Base-by-base conservation (phyloP, 2,113 vertebrate genomes). In the Istiophorus platypterus region DNA sequence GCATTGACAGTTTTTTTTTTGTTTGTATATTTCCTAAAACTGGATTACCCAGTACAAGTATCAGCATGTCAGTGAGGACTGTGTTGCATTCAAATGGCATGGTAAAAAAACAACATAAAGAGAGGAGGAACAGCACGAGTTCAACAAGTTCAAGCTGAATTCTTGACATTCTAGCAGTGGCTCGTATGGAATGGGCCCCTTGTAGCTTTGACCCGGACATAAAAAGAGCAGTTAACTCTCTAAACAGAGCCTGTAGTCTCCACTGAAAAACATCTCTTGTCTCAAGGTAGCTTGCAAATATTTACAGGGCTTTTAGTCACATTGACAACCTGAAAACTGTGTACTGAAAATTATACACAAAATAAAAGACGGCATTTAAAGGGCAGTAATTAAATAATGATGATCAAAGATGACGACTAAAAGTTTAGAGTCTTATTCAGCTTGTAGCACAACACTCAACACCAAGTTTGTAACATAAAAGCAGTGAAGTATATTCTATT, bases 101-200 rank as follows among this genome's bases (percentile, higher is more conserved):
- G 17, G 41, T 29, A 1, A 9, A 29, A 69, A 75, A 84, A 77
- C 67, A 66, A 41, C 34, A 27, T 59, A 6, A 24, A 58, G 58
- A 56, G 59, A 71, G 29, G 27, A 41, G 59, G 54, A 64, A 47
- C 71, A 12, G 1, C 7, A 31, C 0, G 22, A 51, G 88, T 79
- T 81, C 74, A 77, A 7, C 57, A 9, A 47, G 86, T 91, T 76
- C 8, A 0, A 41, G 29, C 34, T 41, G 47, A 80, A 87, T 92
- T 91, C 84, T 86, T 82, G 47, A 87, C 80, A 88, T 88, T 78
- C 72, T 77, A 12, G 39, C 24, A 15, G 61, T 79, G 62, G 66
- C 66, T 74, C 56, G 65, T 77, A 79, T 62, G 54, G 81, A 89
- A 29, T 14, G 0, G 51, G 20, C 88, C 64, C 85, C 85, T 87